Percentiles rank a stretch among this genome's conserved stretches.
Conservation (phyloP, 2,113 vertebrate genomes). For the Hemiscyllium ocellatum region DNA sequence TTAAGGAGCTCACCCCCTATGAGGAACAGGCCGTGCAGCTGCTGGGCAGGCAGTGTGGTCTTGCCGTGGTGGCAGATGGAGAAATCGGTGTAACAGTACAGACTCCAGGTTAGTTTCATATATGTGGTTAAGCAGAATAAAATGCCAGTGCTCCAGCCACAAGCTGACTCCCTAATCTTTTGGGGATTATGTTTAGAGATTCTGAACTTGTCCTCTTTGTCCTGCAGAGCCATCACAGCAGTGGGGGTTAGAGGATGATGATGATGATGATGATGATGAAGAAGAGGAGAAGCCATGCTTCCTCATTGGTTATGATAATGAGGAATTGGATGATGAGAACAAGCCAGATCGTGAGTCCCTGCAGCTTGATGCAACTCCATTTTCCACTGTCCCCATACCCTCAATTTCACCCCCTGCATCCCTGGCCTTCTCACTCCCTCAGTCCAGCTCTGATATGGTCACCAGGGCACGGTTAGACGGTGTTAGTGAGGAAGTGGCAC, state of each 20-base stretch:
- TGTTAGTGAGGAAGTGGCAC: not conserved
- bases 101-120: not conserved
- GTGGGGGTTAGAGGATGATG: not conserved
- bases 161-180: not conserved
- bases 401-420: not conserved
- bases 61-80: conserved; percentile 8
- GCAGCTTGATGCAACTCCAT: not conserved
- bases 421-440: not conserved
- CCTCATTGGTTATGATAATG: not conserved
- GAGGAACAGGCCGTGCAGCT: conserved; percentile 20
- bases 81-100: conserved; percentile 20
- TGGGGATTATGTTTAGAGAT: not conserved
- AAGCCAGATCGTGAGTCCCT: conserved; percentile 8
- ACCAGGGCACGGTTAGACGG: not conserved
- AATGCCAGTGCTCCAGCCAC: not conserved
- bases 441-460: not conserved
- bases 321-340: not conserved
- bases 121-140: not conserved
- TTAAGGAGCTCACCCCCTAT: conserved; percentile 20
- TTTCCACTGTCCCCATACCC: not conserved
- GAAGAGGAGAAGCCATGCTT: conserved; percentile 1
- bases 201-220: not conserved
- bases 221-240: conserved; percentile 9
- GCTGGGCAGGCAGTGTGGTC: conserved; percentile 24
- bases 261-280: not conserved